Conservation (phyloP, 2,113 vertebrate species). For the Archocentrus centrarchus region DNA sequence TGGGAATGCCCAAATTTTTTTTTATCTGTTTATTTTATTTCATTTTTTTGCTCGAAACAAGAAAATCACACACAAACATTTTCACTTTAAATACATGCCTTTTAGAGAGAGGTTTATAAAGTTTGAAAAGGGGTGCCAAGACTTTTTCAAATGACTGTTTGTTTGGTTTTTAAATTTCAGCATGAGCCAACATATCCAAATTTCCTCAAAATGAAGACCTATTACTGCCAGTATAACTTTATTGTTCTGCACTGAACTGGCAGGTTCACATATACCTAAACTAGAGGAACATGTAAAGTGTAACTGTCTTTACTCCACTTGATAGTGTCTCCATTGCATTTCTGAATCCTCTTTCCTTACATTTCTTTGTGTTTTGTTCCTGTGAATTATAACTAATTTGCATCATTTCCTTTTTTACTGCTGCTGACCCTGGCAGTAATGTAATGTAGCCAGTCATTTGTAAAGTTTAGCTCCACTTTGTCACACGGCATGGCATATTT, state of each 20-base stretch:
- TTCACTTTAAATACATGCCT: neutral
- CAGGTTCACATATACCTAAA: neutral
- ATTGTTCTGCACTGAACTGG: neutral
- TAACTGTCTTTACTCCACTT: neutral
- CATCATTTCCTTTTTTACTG: neutral
- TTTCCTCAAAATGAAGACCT: neutral
- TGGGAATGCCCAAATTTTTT: neutral
- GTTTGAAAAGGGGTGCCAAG: neutral
- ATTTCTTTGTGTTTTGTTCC: neutral
- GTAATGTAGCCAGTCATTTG: neutral
- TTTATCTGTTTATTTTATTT: neutral
- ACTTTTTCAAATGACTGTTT: too few species aligned
- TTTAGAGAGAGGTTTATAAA: neutral
- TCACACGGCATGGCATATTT: constrained; percentile 15
- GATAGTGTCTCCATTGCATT: neutral
- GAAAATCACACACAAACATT: neutral
- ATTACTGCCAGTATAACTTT: neutral
- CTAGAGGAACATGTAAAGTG: neutral
- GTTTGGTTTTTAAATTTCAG: too few species aligned
- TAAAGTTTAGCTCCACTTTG: neutral
- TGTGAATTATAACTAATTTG: neutral
- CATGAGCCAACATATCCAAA: neutral
- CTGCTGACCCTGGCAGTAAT: neutral
- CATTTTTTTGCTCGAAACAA: neutral
- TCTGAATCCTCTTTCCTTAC: neutral